phyloP scores from a whole-genome alignment of 1,140 invertebrate species.

The Lepidurus arcticus region DNA sequence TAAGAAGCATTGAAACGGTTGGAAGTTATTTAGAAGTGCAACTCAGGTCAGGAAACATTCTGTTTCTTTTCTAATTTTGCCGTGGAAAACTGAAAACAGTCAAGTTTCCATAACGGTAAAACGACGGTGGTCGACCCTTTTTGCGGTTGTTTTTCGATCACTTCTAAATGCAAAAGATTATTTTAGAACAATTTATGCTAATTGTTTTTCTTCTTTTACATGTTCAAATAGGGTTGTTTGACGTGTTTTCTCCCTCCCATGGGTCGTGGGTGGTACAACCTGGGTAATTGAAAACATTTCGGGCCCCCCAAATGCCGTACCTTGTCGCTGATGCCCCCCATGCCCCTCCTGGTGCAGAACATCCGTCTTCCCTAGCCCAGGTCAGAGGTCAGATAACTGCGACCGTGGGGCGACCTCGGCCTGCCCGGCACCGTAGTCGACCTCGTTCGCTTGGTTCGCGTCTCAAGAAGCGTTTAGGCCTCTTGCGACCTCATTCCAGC shows the following conservation, averaged over 20 bases:
- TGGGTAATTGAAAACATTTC: background rate
- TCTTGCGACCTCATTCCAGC: constrained; percentile 1
- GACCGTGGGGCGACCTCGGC: background rate
- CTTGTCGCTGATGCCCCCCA: background rate
- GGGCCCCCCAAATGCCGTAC: background rate
- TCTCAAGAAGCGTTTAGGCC: constrained; percentile 15
- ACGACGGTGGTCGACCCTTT: background rate
- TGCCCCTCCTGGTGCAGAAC: background rate
- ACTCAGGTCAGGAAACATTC: background rate
- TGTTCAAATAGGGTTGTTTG: background rate
- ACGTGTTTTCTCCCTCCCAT: background rate
- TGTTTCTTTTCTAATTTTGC: background rate
- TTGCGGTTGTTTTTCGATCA: background rate
- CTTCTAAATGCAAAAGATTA: background rate
- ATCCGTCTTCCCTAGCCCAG: background rate
- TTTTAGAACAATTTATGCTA: background rate
- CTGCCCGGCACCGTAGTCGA: background rate
- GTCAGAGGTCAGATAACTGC: background rate
- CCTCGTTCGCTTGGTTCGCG: background rate
- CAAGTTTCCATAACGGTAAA: background rate
- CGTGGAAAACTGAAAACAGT: background rate
- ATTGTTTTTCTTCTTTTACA: background rate
- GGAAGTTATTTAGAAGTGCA: too few species aligned
- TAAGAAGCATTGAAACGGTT: too few species aligned
- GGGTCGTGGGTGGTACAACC: background rate